Percentiles rank a stretch among this genome's conserved stretches.
phyloP scores from a whole-genome alignment of 2,113 vertebrate species.

The Leptodactylus fuscus region DNA sequence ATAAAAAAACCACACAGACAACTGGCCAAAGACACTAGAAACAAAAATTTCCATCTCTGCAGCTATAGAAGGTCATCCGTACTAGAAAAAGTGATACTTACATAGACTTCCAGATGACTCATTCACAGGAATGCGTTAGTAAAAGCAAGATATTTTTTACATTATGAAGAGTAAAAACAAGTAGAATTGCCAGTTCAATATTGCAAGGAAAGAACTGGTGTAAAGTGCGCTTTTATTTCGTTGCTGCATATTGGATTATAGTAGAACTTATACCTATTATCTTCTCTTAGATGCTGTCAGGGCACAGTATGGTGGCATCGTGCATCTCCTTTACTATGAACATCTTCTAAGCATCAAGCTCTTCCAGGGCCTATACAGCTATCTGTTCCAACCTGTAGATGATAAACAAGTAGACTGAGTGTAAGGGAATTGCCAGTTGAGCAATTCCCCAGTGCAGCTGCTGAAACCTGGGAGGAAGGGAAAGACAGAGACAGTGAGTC shows the following conservation, averaged over 20 bases:
- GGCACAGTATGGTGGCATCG: no score
- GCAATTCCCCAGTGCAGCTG: no score
- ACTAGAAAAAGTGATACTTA: not conserved
- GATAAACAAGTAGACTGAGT: no score
- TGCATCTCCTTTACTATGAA: no score
- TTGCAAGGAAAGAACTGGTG: not conserved
- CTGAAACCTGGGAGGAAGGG: no score
- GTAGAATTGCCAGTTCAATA: not conserved
- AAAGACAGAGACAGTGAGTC: no score
- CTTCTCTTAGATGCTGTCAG: no score
- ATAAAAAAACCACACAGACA: slow-evolving; percentile 1
- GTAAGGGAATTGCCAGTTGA: no score
- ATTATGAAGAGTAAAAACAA: not conserved
- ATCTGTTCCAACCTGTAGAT: no score
- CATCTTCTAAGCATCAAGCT: no score
- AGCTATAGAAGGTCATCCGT: slow-evolving; percentile 5
- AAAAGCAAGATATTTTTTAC: slow-evolving; percentile 11
- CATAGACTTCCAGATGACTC: not conserved
- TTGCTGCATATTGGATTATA: not conserved
- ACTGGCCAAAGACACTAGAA: not conserved
- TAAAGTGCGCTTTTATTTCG: not conserved
- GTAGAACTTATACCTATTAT: no score
- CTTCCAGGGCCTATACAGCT: no score
- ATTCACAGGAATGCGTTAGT: not conserved
- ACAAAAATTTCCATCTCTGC: not conserved